Evolutionary conservation across 2,113 vertebrate species (phyloP), one percentile per base, ranked within the genome.

Genomic region (Gopherus flavomarginatus): DNA sequence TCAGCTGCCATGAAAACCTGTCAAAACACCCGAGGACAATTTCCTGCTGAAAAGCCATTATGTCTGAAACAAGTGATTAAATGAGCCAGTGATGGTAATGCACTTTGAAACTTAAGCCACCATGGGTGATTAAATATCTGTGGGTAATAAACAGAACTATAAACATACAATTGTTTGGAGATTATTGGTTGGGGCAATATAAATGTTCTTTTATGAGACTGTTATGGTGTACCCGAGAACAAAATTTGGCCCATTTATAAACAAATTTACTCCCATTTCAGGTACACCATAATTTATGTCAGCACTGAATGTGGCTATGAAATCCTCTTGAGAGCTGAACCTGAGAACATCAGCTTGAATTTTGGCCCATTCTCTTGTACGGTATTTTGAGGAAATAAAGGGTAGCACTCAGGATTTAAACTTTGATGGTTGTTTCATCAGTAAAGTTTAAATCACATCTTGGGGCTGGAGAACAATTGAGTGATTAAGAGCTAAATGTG

Each of bases 61-160:
- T 75, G 79, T 9, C 86, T 94, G 93, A 97, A 96, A 86, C 93
- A 88, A 91, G 77, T 1, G 21, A 97, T 95, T 94, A 95, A 95
- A 47, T 88, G 93, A 94, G 21, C 57, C 0, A 96, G 69, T 95
- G 96, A 97, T 52, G 92, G 85, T 97, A 95, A 97, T 96, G 81
- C 92, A 85, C 94, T 98, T 93, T 98, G 97, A 98, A 97, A 98
- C 94, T 97, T 96, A 97, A 98, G 91, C 93, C 87, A 85, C 38
- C 93, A 85, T 93, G 89, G 89, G 79, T 96, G 90, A 97, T 96
- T 97, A 97, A 96, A 96, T 93, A 86, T 94, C 92, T 94, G 91
- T 90, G 96, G 72, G 88, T 94, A 93, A 90, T 92, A 96, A 96
- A 97, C 88, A 96, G 90, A 97, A 97, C 96, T 97, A 92, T 84